Conservation (phyloP, 1,140 invertebrate species). For the Drosophila athabasca region DNA sequence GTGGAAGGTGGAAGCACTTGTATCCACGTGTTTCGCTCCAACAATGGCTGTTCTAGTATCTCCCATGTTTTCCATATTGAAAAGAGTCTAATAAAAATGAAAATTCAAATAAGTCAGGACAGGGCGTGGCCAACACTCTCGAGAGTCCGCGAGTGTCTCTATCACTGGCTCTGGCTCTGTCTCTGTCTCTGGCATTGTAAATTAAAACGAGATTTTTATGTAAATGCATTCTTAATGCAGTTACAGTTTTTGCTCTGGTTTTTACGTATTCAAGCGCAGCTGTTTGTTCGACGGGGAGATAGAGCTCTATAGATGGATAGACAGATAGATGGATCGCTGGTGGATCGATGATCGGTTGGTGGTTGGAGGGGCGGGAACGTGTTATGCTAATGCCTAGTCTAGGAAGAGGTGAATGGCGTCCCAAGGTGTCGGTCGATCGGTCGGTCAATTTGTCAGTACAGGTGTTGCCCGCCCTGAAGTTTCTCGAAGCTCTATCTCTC, state of each 20-base stretch:
- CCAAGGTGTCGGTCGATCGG: slow-evolving; percentile 47
- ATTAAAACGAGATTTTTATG: slow-evolving; percentile 63
- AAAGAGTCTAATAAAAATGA: slow-evolving; percentile 11
- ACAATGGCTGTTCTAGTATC: no score
- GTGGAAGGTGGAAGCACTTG: no score
- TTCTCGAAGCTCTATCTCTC: slow-evolving; percentile 46
- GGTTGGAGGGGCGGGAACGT: slow-evolving; percentile 26
- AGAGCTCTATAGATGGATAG: slow-evolving; percentile 16
- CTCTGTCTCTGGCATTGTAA: slow-evolving; percentile 11
- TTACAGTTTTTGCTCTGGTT: slow-evolving; percentile 49
- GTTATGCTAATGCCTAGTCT: slow-evolving; percentile 65
- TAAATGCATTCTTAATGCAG: slow-evolving; percentile 55
- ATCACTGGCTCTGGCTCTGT: no score
- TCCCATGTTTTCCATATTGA: no score
- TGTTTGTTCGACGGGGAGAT: slow-evolving; percentile 14
- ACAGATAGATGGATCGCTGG: slow-evolving; percentile 10
- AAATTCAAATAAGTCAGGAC: slow-evolving; percentile 26
- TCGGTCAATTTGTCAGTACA: slow-evolving; percentile 46
- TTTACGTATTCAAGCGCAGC: slow-evolving; percentile 31
- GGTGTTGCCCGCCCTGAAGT: slow-evolving; percentile 39
- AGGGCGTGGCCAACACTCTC: slow-evolving; percentile 25
- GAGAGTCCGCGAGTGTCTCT: neutral
- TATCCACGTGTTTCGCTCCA: no score
- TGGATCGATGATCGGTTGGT: no score
- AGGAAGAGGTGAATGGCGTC: slow-evolving; percentile 48